Conservation (phyloP, 2,888 invertebrate genomes). For the Carterocephalus palaemon region DNA sequence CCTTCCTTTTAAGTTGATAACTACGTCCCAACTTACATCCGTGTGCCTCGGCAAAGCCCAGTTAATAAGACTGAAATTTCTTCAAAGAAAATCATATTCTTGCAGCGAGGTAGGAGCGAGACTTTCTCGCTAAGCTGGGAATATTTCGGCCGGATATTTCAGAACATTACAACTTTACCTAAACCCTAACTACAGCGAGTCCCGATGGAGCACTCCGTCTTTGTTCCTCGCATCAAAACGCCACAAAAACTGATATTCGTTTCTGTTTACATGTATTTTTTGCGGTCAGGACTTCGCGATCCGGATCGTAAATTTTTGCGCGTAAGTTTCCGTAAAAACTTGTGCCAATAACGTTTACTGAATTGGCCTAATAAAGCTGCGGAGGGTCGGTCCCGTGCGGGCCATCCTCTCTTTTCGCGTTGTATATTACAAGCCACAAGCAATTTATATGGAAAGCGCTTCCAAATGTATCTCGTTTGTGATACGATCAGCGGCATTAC, state of each 20-base stretch:
- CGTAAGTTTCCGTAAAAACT: constrained; percentile 33
- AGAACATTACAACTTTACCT: constrained; percentile 20
- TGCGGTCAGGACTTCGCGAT: constrained; percentile 14
- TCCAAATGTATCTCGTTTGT: constrained; percentile 53
- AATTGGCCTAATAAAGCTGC: constrained; percentile 39
- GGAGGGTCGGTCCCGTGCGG: constrained; percentile 51
- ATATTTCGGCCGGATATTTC: constrained; percentile 15
- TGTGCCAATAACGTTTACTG: constrained; percentile 36
- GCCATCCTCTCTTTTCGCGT: constrained; percentile 50
- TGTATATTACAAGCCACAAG: constrained; percentile 51
- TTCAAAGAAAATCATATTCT: constrained; percentile 14
- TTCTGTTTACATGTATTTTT: constrained; percentile 20
- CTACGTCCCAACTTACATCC: constrained; percentile 6
- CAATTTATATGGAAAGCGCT: constrained; percentile 65
- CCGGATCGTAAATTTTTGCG: constrained; percentile 15
- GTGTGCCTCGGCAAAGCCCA: background rate
- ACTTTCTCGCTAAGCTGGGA: constrained; percentile 5
- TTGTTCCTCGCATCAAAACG: constrained; percentile 17
- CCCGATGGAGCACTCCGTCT: constrained; percentile 15
- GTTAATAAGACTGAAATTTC: constrained; percentile 20
- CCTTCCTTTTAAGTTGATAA: too few species aligned
- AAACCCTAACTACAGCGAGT: constrained; percentile 11
- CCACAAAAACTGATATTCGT: constrained; percentile 26
- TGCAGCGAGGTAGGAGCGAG: constrained; percentile 7
- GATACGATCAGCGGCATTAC: constrained; percentile 40